Conservation (phyloP, 2,113 vertebrate species). For the Coregonus clupeaformis region DNA sequence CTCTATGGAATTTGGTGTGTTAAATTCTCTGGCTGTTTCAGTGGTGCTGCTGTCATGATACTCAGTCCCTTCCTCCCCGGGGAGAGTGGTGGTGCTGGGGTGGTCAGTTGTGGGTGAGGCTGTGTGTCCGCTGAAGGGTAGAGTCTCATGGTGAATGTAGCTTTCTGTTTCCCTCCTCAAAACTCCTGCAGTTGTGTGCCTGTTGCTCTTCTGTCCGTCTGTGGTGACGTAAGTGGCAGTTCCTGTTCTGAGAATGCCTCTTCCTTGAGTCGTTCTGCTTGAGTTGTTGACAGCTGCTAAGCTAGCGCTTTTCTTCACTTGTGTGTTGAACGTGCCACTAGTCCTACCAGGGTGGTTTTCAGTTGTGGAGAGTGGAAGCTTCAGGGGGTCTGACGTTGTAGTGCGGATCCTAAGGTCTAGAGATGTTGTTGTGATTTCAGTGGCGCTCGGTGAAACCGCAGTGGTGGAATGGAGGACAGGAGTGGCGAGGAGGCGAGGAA, state of each 20-base stretch:
- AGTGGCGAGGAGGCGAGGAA: constrained; percentile 33
- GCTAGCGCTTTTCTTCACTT: background rate
- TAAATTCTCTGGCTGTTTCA: background rate
- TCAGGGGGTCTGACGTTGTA: background rate
- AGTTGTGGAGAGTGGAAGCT: background rate
- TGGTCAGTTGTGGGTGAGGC: no score
- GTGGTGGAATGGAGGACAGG: constrained; percentile 6
- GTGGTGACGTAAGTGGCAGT: background rate
- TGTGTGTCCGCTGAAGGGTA: no score
- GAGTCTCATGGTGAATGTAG: no score
- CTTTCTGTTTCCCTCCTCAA: no score
- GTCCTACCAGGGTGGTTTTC: background rate
- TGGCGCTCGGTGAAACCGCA: background rate
- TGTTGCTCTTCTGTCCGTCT: background rate
- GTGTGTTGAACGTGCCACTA: background rate
- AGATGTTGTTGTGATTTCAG: background rate
- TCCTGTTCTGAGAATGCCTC: background rate
- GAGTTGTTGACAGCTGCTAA: background rate
- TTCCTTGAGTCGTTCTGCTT: background rate
- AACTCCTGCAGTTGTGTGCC: background rate
- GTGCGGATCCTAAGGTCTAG: background rate
- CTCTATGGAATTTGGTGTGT: background rate
- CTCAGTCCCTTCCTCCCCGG: no score
- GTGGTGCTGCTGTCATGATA: background rate
- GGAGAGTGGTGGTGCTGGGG: no score